Percentiles rank a stretch among this genome's conserved stretches.
These are phyloP conservation scores for Meghimatium bilineatum DNA, from an alignment of 2,888 invertebrate species.

Conservation along the genomic window DNA sequence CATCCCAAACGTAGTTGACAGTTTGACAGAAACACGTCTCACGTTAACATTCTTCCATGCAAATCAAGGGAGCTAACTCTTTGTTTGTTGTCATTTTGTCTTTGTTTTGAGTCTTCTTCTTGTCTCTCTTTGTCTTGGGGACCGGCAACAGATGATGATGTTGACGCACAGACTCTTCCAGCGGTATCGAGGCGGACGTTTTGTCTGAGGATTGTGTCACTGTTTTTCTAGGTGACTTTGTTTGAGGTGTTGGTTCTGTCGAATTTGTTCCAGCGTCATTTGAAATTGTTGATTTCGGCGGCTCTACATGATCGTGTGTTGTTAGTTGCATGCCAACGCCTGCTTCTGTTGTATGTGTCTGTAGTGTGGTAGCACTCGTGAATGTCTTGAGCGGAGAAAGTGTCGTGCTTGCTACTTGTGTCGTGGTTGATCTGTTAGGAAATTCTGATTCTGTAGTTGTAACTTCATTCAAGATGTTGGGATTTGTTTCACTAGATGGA, in stretches of 20 bases:
- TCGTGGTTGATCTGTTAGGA: neutral
- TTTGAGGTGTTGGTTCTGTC: neutral
- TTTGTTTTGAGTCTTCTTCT: neutral
- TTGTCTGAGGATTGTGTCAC: no score
- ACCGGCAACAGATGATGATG: neutral
- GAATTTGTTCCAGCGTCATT: no score
- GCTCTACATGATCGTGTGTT: neutral
- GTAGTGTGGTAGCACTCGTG: neutral
- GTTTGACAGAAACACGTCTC: no score
- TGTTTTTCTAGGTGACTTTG: no score
- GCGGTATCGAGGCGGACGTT: neutral
- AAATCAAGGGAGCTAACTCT: slow-evolving; percentile 11
- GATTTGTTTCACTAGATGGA: neutral
- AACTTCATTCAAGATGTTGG: neutral
- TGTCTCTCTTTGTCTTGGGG: neutral
- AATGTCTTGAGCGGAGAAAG: neutral
- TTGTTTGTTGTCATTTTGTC: neutral
- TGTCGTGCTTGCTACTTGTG: neutral
- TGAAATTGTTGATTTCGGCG: neutral
- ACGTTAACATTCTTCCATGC: slow-evolving; percentile 5
- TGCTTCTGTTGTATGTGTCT: neutral
- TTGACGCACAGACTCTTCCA: neutral
- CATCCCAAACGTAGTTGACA: no score
- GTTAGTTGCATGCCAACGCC: neutral
- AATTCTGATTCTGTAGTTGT: neutral